Percentiles rank a stretch among this genome's conserved stretches.
Evolutionary conservation across 2,797 vertebrate genomes (phyloP).

Genomic region (Darevskia nairensis): DNA sequence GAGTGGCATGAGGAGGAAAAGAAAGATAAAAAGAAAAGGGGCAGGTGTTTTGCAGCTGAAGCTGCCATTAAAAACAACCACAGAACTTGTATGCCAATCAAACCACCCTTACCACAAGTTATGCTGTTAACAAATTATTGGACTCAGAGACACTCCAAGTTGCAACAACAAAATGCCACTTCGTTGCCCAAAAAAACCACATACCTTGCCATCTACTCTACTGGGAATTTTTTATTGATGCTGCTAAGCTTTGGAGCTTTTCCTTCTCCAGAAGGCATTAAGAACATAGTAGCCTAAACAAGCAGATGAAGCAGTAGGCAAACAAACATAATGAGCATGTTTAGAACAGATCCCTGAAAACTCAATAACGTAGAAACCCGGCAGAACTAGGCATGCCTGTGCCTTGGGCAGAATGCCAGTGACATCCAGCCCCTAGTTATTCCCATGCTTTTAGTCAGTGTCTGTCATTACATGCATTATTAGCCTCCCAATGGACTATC

Average conservation of each 20-base stretch:
- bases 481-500: not conserved
- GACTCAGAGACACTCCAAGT: not conserved
- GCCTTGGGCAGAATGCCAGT: conserved; percentile 9
- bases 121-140: not conserved
- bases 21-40: not conserved
- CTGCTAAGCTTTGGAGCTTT: conserved; percentile 11
- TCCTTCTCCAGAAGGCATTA: conserved; percentile 14
- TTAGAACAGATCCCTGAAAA: conserved; percentile 28
- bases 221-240: conserved; percentile 11
- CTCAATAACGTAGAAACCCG: conserved; percentile 5
- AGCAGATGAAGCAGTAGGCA: conserved; percentile 18
- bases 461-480: conserved; percentile 11
- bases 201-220: not conserved
- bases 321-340: conserved; percentile 12
- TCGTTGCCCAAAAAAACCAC: conserved; percentile 15
- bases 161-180: not conserved
- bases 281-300: conserved; percentile 22
- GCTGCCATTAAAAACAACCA: conserved; percentile 11
- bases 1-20: not conserved
- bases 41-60: not conserved
- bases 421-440: conserved; percentile 5
- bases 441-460: not conserved
- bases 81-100: conserved; percentile 6
- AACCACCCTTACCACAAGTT: not conserved
- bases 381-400: not conserved